phyloP scores from a whole-genome alignment of 2,797 vertebrate species.

The Limnodromus scolopaceus region DNA sequence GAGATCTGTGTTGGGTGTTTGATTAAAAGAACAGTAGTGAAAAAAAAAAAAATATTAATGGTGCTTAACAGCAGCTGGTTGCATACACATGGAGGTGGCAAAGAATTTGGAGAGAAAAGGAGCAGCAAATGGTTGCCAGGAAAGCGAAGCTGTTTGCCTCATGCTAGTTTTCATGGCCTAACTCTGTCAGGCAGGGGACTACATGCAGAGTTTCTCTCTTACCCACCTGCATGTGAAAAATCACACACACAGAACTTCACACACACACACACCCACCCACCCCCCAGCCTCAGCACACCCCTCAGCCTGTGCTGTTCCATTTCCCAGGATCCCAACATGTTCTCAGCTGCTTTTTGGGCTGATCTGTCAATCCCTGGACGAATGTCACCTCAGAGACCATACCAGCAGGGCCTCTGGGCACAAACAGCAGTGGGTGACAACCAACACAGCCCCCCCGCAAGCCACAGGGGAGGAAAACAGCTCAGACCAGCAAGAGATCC shows the following conservation, averaged over 20 bases:
- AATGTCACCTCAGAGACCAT: not conserved
- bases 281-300: no score
- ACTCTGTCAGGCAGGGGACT: not conserved
- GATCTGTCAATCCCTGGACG: not conserved
- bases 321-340: not conserved
- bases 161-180: not conserved
- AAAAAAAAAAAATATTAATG: not conserved
- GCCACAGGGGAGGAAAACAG: not conserved
- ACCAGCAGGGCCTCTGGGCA: not conserved
- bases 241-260: no score
- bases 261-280: no score
- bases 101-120: not conserved
- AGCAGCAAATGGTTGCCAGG: not conserved
- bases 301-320: no score
- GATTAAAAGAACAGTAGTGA: not conserved
- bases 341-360: not conserved
- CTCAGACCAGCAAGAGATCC: not conserved
- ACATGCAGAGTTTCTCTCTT: not conserved
- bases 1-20: not conserved
- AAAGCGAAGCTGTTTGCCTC: not conserved
- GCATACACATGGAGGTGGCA: not conserved
- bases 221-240: not conserved
- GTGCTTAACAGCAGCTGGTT: not conserved
- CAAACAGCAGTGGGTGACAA: not conserved
- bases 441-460: not conserved